phyloP scores from a whole-genome alignment of 1,140 invertebrate genomes.

The Drosophila bocqueti region DNA sequence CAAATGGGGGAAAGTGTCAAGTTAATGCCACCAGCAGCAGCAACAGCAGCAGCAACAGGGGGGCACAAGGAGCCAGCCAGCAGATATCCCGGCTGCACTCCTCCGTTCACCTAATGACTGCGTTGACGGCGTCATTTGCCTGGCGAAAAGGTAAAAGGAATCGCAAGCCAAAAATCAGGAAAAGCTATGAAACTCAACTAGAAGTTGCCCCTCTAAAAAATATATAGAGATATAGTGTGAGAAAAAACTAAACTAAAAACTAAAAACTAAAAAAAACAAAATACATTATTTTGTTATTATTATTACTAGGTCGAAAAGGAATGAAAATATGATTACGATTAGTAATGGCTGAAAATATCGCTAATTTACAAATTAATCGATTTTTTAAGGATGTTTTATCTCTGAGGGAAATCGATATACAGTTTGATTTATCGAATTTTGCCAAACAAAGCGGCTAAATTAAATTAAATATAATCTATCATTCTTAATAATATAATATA shows the following conservation, averaged over 20 bases:
- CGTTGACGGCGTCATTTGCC: conserved; percentile 77
- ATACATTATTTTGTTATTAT: too few relatives aligned
- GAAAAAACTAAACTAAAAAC: background rate
- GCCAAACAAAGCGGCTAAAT: too few relatives aligned
- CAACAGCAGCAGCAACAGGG: conserved; percentile 16
- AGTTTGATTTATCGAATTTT: too few relatives aligned
- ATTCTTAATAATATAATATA: too few relatives aligned
- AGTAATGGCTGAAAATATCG: too few relatives aligned
- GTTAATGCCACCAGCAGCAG: conserved; percentile 73
- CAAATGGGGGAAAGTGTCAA: conserved; percentile 77
- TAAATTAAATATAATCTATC: too few relatives aligned
- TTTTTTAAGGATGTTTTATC: too few relatives aligned
- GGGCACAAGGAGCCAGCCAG: conserved; percentile 17
- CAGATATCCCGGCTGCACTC: conserved; percentile 23
- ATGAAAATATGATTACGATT: too few relatives aligned
- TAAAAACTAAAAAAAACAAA: too few relatives aligned
- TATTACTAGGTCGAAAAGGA: too few relatives aligned
- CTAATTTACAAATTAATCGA: too few relatives aligned
- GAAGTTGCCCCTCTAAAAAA: background rate
- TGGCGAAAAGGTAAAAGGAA: conserved; percentile 54
- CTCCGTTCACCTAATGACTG: conserved; percentile 67
- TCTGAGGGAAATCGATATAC: too few relatives aligned
- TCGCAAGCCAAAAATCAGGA: conserved; percentile 23
- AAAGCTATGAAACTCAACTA: conserved; percentile 1
- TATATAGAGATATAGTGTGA: background rate